Conservation (phyloP, 2,888 invertebrate species). For the Drymonia ruficornis region DNA sequence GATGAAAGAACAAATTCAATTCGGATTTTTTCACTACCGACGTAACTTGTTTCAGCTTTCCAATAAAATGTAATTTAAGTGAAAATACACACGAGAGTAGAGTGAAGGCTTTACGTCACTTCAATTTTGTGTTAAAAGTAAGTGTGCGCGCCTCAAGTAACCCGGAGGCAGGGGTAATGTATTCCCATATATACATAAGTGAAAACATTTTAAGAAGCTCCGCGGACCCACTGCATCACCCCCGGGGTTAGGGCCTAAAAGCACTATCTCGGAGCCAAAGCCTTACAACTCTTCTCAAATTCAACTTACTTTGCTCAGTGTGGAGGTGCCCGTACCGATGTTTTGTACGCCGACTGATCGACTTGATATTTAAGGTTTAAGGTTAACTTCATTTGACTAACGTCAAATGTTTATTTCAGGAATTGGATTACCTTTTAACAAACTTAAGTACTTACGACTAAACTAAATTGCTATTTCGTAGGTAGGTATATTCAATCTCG, state of each 20-base stretch:
- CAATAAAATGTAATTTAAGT: slow-evolving; percentile 79
- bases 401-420: no score
- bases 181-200: slow-evolving; percentile 84
- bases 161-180: slow-evolving; percentile 81
- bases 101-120: slow-evolving; percentile 82
- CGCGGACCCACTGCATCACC: slow-evolving; percentile 82
- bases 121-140: slow-evolving; percentile 83
- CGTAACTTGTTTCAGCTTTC: slow-evolving; percentile 62
- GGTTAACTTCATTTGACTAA: no score
- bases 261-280: slow-evolving; percentile 85
- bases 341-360: slow-evolving; percentile 40
- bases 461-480: no score
- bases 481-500: no score
- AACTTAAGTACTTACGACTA: no score
- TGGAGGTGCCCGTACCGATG: slow-evolving; percentile 72
- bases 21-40: slow-evolving; percentile 31
- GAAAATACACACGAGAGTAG: slow-evolving; percentile 75
- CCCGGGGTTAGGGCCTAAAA: slow-evolving; percentile 85
- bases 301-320: slow-evolving; percentile 83
- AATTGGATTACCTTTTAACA: no score
- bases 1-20: slow-evolving; percentile 18
- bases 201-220: slow-evolving; percentile 85
- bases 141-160: slow-evolving; percentile 79
- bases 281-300: slow-evolving; percentile 85
- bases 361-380: slow-evolving; percentile 70